These are phyloP conservation scores for Pammene fasciana DNA, from an alignment of 2,888 invertebrate genomes.

Conservation along the genomic window DNA sequence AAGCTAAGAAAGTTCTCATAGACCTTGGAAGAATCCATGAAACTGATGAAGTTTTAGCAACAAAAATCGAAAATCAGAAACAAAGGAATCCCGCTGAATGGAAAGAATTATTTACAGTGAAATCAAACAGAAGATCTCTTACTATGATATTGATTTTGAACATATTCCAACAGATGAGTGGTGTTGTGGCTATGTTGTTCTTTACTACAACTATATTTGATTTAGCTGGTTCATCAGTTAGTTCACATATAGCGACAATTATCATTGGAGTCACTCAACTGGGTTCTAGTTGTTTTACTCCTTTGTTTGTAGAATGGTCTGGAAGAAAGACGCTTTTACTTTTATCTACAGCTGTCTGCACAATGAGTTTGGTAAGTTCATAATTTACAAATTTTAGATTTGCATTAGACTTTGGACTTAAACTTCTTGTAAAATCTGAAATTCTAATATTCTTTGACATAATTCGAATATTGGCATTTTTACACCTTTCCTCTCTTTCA, in stretches of 20 bases:
- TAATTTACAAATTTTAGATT: neutral
- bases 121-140: slow-evolving; percentile 57
- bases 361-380: slow-evolving; percentile 58
- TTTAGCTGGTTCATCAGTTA: slow-evolving; percentile 54
- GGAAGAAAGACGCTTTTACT: slow-evolving; percentile 58
- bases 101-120: slow-evolving; percentile 54
- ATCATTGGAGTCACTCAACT: slow-evolving; percentile 58
- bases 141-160: slow-evolving; percentile 53
- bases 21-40: slow-evolving; percentile 58
- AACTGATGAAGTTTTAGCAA: slow-evolving; percentile 47
- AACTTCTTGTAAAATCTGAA: too few relatives aligned
- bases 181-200: slow-evolving; percentile 54
- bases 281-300: slow-evolving; percentile 52
- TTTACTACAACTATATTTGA: slow-evolving; percentile 59
- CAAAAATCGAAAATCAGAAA: slow-evolving; percentile 46
- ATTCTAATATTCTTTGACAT: too few relatives aligned
- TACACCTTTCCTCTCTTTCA: too few relatives aligned
- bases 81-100: slow-evolving; percentile 47
- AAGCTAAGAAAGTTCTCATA: slow-evolving; percentile 50
- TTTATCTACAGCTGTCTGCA: slow-evolving; percentile 54
- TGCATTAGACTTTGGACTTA: too few relatives aligned
- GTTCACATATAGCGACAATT: slow-evolving; percentile 58
- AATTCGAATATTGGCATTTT: too few relatives aligned
- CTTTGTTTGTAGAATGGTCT: slow-evolving; percentile 58
- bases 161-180: slow-evolving; percentile 58